Evolutionary conservation across 1,140 invertebrate species (phyloP), one percentile per base, ranked within the genome.

Genomic region (Heliconius congener): DNA sequence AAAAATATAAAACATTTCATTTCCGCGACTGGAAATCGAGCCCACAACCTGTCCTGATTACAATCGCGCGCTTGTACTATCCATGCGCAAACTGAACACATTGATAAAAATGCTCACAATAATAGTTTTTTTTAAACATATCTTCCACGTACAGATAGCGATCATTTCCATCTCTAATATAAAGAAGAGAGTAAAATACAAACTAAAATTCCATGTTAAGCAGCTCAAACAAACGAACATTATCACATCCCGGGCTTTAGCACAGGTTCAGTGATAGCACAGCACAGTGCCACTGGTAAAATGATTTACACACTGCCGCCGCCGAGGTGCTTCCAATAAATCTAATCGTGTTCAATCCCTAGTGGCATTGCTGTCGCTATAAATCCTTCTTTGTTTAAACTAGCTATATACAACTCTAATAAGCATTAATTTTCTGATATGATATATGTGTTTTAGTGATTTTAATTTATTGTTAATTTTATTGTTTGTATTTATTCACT

Each of bases 301-400:
- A 66, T 66, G 60, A 66, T 66, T 66, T 66, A 66, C 23, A 66
- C 60, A 66, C 11, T 30, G 60, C 60, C 60, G 60, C 55, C 8
- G 55, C 23, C 60, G 60, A 66, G 60, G 60, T 66, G 60, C 60
- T 66, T 66, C 60, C 60, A 66, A 66, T 66, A 66, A 66, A 66
- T 66, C 60, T 66, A 66, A 66, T 66, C 60, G 60, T 66, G 60
- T 66, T 66, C 60, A 30, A 66, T 66, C 11, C 60, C 60, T 3
- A 4, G 60, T 66, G 60, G 60, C 23, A 30, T 66, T 13, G 60
- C 27, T 66, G 60, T 13, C 27, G 60, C n/a, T 30, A 66, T 66
- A 66, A 66, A 66, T 66, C 60, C 60, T 66, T 66, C 23, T 30
- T 66, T 66, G 60, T 66, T 27, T 66, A 66, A 66, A 23, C 60